Evolutionary conservation across 2,888 invertebrate species (phyloP), one percentile per base, ranked within the genome.

Genomic region (Apotomis turbidana): DNA sequence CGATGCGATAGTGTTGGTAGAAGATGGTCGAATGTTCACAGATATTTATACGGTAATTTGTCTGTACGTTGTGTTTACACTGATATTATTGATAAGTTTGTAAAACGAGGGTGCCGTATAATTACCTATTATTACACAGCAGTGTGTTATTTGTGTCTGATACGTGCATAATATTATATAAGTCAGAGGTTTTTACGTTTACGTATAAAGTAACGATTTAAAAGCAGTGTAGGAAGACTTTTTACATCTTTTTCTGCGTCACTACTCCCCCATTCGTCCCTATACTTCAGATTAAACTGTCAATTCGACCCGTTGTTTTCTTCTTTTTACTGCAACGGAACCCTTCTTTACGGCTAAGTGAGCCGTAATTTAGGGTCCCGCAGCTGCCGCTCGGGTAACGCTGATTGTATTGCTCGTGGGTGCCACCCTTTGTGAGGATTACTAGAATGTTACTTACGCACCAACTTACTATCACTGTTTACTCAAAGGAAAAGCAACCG

Each of bases 361-460:
- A 78, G 82, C 81, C 86, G 88, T 91, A 91, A 90, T 90, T 91
- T 90, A 90, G 90, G 88, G 88, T 83, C 85, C 86, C 87, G 79
- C 93, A 93, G 90, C 93, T 93, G 93, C 84, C 85, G 80, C 87
- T 81, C 86, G 84, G 83, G 86, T 91, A 90, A 93, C 89, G 90
- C 87, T 91, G 91, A 92, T 93, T 92, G 91, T 90, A 92, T 92
- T 90, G 90, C 84, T 83, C 82, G 80, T 78, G 81, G 77, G 78
- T 75, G 79, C 75, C 71, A 71, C 75, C 72, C 64, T 58, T 70
- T 70, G 69, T 68, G 68, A 54, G 72, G 72, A 74, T 72, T 72
- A 72, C 72, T 68, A 64, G n/a, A 49, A 62, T 62, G 71, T 71
- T 71, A 61, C 66, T 52, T 46, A 62, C 68, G 36, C 36, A 60